Percentiles rank a stretch among this genome's conserved stretches.
phyloP scores from a whole-genome alignment of 2,888 invertebrate species.

The Tuta absoluta region DNA sequence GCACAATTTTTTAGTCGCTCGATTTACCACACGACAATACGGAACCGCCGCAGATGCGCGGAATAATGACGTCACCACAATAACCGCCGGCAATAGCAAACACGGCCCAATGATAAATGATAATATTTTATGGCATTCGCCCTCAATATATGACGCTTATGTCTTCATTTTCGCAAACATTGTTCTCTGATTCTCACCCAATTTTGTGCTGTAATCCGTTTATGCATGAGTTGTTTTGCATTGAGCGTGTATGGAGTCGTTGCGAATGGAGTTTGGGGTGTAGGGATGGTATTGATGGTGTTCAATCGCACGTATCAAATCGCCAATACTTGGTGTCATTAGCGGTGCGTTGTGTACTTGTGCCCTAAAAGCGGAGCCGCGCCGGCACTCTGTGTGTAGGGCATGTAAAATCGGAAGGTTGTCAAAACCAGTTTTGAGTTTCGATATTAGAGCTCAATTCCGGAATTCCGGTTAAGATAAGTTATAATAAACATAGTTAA shows the following conservation, averaged over 20 bases:
- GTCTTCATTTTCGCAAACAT: constrained; percentile 68
- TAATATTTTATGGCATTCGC: constrained; percentile 75
- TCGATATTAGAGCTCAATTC: too few species aligned
- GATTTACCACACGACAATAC: constrained; percentile 57
- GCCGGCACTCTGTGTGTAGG: constrained; percentile 52
- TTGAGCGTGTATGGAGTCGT: constrained; percentile 44
- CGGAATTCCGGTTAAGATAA: too few species aligned
- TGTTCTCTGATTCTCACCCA: constrained; percentile 29
- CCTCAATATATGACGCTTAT: constrained; percentile 69
- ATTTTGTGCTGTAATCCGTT: constrained; percentile 38
- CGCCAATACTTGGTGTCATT: constrained; percentile 75
- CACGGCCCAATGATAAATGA: constrained; percentile 76
- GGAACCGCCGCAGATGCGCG: constrained; percentile 67
- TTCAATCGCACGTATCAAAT: constrained; percentile 79
- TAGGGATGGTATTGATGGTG: constrained; percentile 71
- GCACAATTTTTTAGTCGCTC: constrained; percentile 46
- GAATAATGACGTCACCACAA: constrained; percentile 76
- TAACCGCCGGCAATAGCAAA: constrained; percentile 74
- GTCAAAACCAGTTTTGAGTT: too few species aligned
- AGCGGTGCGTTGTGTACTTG: constrained; percentile 65
- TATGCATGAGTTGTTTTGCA: constrained; percentile 14
- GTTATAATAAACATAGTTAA: too few species aligned
- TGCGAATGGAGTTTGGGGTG: constrained; percentile 60
- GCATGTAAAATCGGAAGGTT: too few species aligned
- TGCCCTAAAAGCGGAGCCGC: constrained; percentile 44